Percentiles rank a stretch among this genome's conserved stretches.
Evolutionary conservation across 2,888 invertebrate genomes (phyloP).

Genomic region (Laspeyria flexula): DNA sequence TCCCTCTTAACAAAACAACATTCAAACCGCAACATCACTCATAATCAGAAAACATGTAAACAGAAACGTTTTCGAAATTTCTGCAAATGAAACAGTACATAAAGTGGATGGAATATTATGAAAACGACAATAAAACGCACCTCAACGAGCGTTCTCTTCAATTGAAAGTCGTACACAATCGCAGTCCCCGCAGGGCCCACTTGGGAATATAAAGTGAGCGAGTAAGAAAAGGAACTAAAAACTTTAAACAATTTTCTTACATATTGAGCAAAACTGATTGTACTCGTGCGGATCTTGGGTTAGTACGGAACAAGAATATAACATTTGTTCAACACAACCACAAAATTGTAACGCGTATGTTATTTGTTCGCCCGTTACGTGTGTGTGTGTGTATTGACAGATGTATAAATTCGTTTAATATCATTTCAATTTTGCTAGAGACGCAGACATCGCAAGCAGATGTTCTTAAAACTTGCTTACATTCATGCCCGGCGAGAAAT

Average conservation of each 20-base stretch:
- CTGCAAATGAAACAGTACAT: no score
- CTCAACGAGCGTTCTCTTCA: constrained; percentile 12
- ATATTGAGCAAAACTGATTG: constrained; percentile 17
- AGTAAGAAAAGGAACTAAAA: constrained; percentile 13
- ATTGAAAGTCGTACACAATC: constrained; percentile 20
- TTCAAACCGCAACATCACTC: no score
- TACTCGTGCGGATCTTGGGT: constrained; percentile 12
- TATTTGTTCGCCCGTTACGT: constrained; percentile 16
- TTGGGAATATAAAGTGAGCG: constrained; percentile 8
- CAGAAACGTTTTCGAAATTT: no score
- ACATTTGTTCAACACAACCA: constrained; percentile 20
- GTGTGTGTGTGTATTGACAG: constrained; percentile 1
- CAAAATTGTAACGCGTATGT: constrained; percentile 2
- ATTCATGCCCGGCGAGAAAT: constrained; percentile 50
- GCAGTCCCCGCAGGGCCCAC: constrained; percentile 5
- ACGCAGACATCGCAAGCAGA: constrained; percentile 45
- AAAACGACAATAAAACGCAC: constrained; percentile 3
- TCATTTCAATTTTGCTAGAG: constrained; percentile 36
- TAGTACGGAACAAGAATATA: constrained; percentile 19
- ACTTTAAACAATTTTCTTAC: constrained; percentile 27
- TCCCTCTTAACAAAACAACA: no score
- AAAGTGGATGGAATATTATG: constrained; percentile 7
- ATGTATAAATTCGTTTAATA: constrained; percentile 25
- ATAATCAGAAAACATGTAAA: no score
- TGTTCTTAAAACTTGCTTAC: constrained; percentile 56